phyloP scores from a whole-genome alignment of 2,113 vertebrate genomes.

The Chauna torquata region DNA sequence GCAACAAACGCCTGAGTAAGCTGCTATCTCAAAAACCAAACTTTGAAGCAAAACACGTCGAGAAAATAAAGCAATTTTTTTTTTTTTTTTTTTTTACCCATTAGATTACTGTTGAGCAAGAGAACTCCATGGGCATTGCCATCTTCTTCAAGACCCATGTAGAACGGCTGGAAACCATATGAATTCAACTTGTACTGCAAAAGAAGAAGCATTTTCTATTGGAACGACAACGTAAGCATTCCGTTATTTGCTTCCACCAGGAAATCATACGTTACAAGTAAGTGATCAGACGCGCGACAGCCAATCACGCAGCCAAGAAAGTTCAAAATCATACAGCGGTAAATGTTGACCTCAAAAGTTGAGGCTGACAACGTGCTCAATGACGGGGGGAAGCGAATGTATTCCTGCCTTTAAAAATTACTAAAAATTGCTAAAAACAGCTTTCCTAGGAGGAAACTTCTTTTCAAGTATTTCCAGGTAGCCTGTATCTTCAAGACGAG shows the following conservation, averaged over 20 bases:
- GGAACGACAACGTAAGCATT: background rate
- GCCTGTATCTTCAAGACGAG: background rate
- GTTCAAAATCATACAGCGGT: too few relatives aligned
- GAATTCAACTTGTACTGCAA: slow-evolving; percentile 85
- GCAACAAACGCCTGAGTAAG: background rate
- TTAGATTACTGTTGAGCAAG: slow-evolving; percentile 92
- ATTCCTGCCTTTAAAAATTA: background rate
- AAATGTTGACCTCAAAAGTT: background rate
- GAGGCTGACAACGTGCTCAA: too few relatives aligned
- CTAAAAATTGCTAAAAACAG: background rate
- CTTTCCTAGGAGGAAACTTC: background rate
- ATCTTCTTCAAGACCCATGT: slow-evolving; percentile 87
- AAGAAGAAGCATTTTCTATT: background rate
- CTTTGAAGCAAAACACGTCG: accelerated
- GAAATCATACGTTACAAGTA: background rate
- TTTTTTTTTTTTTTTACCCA: slow-evolving; percentile 81
- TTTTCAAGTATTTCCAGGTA: background rate
- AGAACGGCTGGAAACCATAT: slow-evolving; percentile 90
- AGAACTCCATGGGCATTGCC: slow-evolving; percentile 87
- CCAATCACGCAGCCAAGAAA: accelerated
- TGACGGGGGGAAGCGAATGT: background rate
- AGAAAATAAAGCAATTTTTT: background rate
- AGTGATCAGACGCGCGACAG: too few relatives aligned
- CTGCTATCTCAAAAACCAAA: background rate
- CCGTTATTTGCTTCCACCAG: too few relatives aligned